These are phyloP conservation scores for Poecilia velifera DNA, from an alignment of 2,797 vertebrate species.

Conservation along the genomic window DNA sequence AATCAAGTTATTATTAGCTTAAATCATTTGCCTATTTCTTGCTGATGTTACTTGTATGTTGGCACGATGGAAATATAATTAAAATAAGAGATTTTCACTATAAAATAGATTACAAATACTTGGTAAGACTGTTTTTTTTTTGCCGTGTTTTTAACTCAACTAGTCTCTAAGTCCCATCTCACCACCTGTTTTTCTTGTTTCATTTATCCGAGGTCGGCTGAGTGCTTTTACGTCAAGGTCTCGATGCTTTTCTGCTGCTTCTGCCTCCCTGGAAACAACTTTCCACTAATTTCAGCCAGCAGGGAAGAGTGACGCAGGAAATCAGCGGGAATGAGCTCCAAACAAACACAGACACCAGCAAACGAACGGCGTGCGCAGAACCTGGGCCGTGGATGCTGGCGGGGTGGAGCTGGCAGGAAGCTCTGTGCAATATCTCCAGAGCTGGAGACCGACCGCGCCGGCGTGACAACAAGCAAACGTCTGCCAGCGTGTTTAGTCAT, in stretches of 20 bases:
- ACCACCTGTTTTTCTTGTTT: not conserved
- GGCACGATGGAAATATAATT: too few species aligned
- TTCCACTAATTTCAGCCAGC: slow-evolving; percentile 24
- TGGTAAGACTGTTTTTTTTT: too few species aligned
- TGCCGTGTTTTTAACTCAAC: not conserved
- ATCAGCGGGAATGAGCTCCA: slow-evolving; percentile 10
- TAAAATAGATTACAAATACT: too few species aligned
- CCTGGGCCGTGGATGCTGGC: too few species aligned
- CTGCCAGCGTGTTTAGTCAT: slow-evolving; percentile 24
- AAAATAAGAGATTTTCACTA: too few species aligned
- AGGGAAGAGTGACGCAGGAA: slow-evolving; percentile 17
- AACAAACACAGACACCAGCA: not conserved
- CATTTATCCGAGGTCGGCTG: not conserved
- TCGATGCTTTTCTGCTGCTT: not conserved
- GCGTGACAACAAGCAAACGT: slow-evolving; percentile 50
- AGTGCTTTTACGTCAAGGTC: slow-evolving; percentile 2
- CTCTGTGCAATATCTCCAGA: slow-evolving; percentile 32
- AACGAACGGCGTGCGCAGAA: not conserved
- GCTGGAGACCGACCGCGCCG: slow-evolving; percentile 32
- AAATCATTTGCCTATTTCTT: too few species aligned
- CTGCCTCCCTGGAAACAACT: slow-evolving; percentile 9
- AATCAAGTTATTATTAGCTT: too few species aligned
- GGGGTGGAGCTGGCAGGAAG: slow-evolving; percentile 10
- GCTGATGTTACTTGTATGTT: too few species aligned
- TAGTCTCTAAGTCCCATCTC: not conserved